Evolutionary conservation across 2,797 vertebrate genomes (phyloP), one percentile per base, ranked within the genome.

Genomic region (Gymnocypris eckloni): DNA sequence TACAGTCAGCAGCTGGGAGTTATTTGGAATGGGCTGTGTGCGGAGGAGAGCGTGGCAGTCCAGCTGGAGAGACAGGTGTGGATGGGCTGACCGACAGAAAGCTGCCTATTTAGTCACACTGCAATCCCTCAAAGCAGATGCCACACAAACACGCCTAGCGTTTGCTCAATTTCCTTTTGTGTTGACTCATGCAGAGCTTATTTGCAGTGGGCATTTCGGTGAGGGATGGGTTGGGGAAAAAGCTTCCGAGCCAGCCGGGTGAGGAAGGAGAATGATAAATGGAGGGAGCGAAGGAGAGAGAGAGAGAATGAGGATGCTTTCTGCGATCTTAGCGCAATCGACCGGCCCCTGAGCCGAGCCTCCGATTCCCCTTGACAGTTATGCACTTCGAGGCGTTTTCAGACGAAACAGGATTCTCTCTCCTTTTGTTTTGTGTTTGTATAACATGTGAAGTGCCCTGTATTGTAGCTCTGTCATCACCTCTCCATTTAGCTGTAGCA

Each of bases 1-100:
- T 97, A 97, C 95, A 93, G 91, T 92, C 89, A 93, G 94, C 96
- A 97, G 95, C 96, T 96, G 95, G 95, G 95, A 96, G 95, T 92
- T 92, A 93, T 95, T 94, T 90, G 66, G 81, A 93, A 93, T 88
- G 91, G 91, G 52, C 83, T 90, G 91, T 87, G 88, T 84, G 91
- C 67, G 28, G 85, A 85, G 83, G 83, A 85, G 91, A 94, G 90
- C 91, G 89, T 86, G 85, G 92, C 91, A 90, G 94, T 95, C 94
- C 86, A 80, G 94, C 93, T 96, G 93, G 85, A 69, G 41, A 81
- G 94, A 94, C 96, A 97, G 96, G 95, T 97, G 96, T 85, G 89
- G 90, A 88, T 89, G 92, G 89, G 92, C 93, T 94, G 94, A 93
- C 91, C 91, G 82, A 91, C 92, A 90, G 91, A 92, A 94, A 90